Base-by-base conservation (phyloP, 2,888 invertebrate genomes). In the Euphydryas editha region DNA sequence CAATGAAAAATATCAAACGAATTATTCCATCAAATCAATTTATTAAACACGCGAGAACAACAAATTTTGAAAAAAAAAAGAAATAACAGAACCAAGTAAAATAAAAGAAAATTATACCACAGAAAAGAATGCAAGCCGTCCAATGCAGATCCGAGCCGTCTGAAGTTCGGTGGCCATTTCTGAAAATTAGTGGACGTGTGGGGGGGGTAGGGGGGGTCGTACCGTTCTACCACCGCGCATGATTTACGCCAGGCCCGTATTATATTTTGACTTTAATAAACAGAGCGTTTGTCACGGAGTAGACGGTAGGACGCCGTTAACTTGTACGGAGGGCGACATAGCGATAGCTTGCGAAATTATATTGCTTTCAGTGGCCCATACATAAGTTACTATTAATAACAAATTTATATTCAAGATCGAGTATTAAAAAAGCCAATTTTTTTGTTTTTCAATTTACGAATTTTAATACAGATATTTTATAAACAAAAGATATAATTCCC, bases 201-300 rank as follows among this genome's bases (percentile, higher is more conserved):
- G 67, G 71, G 71, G 70, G 69, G 70, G 67, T 70, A 59, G 69
- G 70, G 66, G 71, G 71, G 68, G 73, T 67, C 68, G 66, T 55
- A 58, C 20, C 21, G 21, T 47, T 18, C 47, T 20, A 18, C 30
- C 65, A 80, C 78, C 84, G 84, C 86, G 84, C 88, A 93, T 94
- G 94, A 94, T 94, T 94, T 94, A 94, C 94, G 92, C 93, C 90
- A 91, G 86, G 90, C 92, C 90, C 92, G 93, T 92, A 93, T 94
- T 94, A 94, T 93, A 93, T 94, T 94, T 94, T 92, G 93, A 94
- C 93, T 94, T 93, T 93, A 93, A 93, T 93, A 93, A 92, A 93
- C 93, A 93, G 91, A 84, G 89, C 92, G 91, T 87, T 90, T 88
- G 90, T 88, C 90, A 88, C 73, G 30, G 74, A 72, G 76, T 73